Percentiles rank a stretch among this genome's conserved stretches.
Conservation (phyloP, 1,140 invertebrate genomes). For the Notospermus geniculatus region DNA sequence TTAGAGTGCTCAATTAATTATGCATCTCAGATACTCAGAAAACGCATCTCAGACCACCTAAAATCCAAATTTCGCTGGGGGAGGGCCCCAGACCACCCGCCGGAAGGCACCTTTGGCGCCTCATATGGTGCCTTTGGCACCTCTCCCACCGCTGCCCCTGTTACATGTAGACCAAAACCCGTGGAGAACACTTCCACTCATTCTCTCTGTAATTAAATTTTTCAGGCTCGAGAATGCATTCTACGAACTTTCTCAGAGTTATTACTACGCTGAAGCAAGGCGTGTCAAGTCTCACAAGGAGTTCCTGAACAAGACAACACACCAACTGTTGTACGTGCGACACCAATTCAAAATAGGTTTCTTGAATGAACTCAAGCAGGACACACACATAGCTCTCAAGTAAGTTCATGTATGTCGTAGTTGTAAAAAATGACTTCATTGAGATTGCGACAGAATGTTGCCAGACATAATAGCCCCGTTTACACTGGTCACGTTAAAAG, state of each 20-base stretch:
- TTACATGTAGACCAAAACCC: too few species aligned
- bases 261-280: constrained; percentile 87
- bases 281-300: constrained; percentile 84
- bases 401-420: constrained; percentile 60
- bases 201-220: constrained; percentile 25
- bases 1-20: too few species aligned
- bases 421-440: neutral
- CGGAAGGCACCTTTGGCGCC: too few species aligned
- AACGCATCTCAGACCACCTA: too few species aligned
- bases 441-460: neutral
- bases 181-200: too few species aligned
- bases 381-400: constrained; percentile 84
- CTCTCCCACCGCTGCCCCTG: too few species aligned
- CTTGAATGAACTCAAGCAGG: constrained; percentile 89
- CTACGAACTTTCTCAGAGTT: constrained; percentile 85
- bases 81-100: too few species aligned
- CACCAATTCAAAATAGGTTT: constrained; percentile 99
- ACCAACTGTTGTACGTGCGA: constrained; percentile 83
- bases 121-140: too few species aligned
- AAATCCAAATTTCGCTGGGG: too few species aligned
- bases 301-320: constrained; percentile 86
- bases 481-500: too few species aligned
- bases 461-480: too few species aligned
- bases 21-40: too few species aligned
- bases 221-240: constrained; percentile 82